Evolutionary conservation across 23 tunicate genomes (phyloP).

Genomic region (Pegea sp.): DNA sequence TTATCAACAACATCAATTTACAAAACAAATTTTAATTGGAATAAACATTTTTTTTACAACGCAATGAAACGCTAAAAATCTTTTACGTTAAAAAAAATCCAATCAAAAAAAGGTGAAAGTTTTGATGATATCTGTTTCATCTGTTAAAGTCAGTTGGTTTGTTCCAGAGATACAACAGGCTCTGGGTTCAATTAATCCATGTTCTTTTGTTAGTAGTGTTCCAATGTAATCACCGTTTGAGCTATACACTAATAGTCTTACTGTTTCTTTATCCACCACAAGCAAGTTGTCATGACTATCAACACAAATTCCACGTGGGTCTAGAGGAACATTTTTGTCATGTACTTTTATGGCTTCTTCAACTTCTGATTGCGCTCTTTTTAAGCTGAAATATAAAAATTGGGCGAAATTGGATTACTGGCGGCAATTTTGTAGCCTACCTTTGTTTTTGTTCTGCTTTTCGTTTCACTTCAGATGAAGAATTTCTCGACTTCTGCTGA

Average conservation of each 20-base stretch:
- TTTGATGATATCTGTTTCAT: conserved; percentile 14
- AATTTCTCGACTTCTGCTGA: too few relatives aligned
- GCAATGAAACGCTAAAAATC: too few relatives aligned
- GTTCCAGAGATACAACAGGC: conserved; percentile 2
- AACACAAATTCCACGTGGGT: conserved; percentile 70
- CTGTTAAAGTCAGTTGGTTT: conserved; percentile 17
- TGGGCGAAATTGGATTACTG: too few relatives aligned
- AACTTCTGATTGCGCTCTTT: too few relatives aligned
- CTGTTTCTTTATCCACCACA: conserved; percentile 18
- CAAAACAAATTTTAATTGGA: too few relatives aligned
- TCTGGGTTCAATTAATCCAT: conserved; percentile 23
- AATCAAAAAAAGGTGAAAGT: conserved; percentile 8
- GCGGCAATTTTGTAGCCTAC: too few relatives aligned
- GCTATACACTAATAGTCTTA: conserved; percentile 11
- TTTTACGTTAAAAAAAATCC: conserved; percentile 1
- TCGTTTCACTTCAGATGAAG: too few relatives aligned
- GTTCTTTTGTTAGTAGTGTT: conserved; percentile 10
- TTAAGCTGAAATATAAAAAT: too few relatives aligned
- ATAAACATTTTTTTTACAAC: too few relatives aligned
- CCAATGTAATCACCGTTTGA: conserved; percentile 19
- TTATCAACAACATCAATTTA: too few relatives aligned
- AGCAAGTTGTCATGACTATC: conserved; percentile 45
- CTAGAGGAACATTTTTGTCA: conserved; percentile 1
- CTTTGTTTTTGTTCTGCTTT: too few relatives aligned
- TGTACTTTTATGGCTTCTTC: background rate